Percentiles rank a stretch among this genome's conserved stretches.
phyloP scores from a whole-genome alignment of 2,888 invertebrate species.

The Panorpa germanica region DNA sequence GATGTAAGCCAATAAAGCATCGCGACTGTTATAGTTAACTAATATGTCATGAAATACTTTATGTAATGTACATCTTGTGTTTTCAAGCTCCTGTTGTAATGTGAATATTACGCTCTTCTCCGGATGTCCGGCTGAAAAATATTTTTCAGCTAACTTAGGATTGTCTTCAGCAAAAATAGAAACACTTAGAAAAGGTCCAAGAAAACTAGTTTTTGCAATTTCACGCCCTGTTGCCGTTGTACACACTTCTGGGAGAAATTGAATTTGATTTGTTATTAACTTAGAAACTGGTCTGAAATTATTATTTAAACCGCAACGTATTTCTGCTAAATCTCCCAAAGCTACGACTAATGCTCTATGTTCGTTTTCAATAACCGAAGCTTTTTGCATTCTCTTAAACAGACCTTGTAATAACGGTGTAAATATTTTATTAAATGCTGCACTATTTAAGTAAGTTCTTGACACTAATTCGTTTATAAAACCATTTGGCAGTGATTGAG shows the following conservation, averaged over 20 bases:
- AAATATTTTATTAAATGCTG: constrained; percentile 27
- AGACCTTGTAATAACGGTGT: constrained; percentile 40
- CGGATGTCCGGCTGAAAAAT: constrained; percentile 30
- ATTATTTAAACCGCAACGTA: constrained; percentile 45
- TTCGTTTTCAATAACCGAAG: constrained; percentile 47
- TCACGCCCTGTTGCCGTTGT: constrained; percentile 68
- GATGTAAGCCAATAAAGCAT: constrained; percentile 61
- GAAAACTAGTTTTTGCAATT: constrained; percentile 61
- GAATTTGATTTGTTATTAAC: constrained; percentile 40
- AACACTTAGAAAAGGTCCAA: constrained; percentile 83
- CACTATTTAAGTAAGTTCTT: constrained; percentile 27
- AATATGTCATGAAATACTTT: constrained; percentile 69
- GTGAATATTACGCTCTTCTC: constrained; percentile 47
- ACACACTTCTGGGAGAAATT: constrained; percentile 53
- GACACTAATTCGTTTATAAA: constrained; percentile 38
- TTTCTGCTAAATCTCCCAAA: constrained; percentile 62
- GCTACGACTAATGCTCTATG: constrained; percentile 48
- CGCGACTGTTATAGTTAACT: constrained; percentile 63
- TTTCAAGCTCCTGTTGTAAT: constrained; percentile 63
- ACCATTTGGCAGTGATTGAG: constrained; percentile 37
- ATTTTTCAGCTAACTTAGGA: constrained; percentile 67
- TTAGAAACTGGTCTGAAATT: constrained; percentile 60
- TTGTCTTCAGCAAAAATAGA: constrained; percentile 90
- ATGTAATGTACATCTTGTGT: constrained; percentile 55
- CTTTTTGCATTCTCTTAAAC: constrained; percentile 42